Percentiles rank a stretch among this genome's conserved stretches.
Conservation (phyloP, 2,888 invertebrate species). For the Branchinecta sandiegonensis region DNA sequence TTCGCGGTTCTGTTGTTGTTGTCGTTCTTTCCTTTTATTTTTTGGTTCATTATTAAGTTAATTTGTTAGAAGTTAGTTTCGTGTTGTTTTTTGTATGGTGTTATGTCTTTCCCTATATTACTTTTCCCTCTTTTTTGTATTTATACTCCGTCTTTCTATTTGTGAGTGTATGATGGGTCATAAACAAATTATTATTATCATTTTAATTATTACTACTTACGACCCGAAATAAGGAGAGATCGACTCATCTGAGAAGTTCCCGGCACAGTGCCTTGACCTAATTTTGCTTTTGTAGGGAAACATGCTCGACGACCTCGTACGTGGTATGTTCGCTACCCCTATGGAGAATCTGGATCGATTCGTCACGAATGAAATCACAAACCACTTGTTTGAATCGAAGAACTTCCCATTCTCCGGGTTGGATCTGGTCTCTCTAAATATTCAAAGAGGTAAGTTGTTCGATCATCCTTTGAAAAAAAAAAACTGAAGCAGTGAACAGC, state of each 20-base stretch:
- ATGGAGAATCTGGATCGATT: slow-evolving; percentile 89
- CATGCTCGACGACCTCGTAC: slow-evolving; percentile 67
- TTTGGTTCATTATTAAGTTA: too few species aligned
- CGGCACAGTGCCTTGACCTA: background rate
- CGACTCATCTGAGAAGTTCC: slow-evolving; percentile 20
- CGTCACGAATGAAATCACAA: slow-evolving; percentile 83
- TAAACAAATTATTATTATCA: too few species aligned
- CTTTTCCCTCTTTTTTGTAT: too few species aligned
- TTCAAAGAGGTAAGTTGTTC: slow-evolving; percentile 48
- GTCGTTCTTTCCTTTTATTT: too few species aligned
- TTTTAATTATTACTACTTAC: too few species aligned
- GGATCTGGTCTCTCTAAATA: slow-evolving; percentile 77
- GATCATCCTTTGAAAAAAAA: background rate
- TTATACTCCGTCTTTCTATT: too few species aligned
- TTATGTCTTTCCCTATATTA: too few species aligned
- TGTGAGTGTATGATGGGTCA: too few species aligned
- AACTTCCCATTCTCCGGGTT: slow-evolving; percentile 80
- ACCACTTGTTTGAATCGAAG: slow-evolving; percentile 81
- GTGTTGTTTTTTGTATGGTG: too few species aligned
- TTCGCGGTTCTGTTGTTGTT: too few species aligned
- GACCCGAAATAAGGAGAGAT: background rate
- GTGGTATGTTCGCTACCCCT: slow-evolving; percentile 71
- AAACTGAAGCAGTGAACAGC: too few species aligned
- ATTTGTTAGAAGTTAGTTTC: too few species aligned
- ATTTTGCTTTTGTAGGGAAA: slow-evolving; percentile 42